A percentile compares a stretch with the other conserved stretches of the same genome.
Evolutionary conservation across 2,113 vertebrate species (phyloP).

Genomic region (Megalops atlanticus): DNA sequence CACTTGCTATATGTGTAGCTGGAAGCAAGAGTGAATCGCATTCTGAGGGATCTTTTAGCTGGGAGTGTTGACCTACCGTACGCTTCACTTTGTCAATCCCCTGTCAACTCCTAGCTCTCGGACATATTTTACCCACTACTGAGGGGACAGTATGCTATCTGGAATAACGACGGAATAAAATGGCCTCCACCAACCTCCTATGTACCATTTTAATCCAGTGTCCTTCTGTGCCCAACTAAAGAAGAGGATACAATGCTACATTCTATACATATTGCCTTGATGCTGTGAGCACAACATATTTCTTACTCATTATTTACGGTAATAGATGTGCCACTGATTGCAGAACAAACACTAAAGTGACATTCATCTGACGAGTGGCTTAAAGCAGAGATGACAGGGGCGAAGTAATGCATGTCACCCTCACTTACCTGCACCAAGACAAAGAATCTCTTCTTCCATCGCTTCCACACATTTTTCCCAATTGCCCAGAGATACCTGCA

Average conservation of each 20-base stretch:
- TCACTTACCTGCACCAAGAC: constrained; percentile 93
- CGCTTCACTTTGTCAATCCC: constrained; percentile 71
- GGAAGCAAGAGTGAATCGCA: constrained; percentile 57
- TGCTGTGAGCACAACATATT: not conserved
- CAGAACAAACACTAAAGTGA: not conserved
- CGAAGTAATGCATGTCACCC: not conserved
- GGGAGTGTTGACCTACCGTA: constrained; percentile 69
- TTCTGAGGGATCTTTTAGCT: constrained; percentile 67
- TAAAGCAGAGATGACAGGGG: not conserved
- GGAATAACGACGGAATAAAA: constrained; percentile 54
- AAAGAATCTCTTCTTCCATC: constrained; percentile 99
- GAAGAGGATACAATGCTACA: not conserved
- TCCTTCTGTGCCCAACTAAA: not conserved
- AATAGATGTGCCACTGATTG: not conserved
- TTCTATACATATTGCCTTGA: not conserved
- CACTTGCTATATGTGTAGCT: constrained; percentile 72
- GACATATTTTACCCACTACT: constrained; percentile 65
- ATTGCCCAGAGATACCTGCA: constrained; percentile 94
- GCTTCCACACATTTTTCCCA: constrained; percentile 98
- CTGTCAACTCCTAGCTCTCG: constrained; percentile 73
- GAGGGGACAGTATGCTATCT: constrained; percentile 50
- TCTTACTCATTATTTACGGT: not conserved
- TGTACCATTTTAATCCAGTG: not conserved
- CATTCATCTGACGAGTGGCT: not conserved
- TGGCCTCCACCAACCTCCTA: constrained; percentile 50